phyloP scores from a whole-genome alignment of 1,140 invertebrate genomes.

The Lucilia sericata region DNA sequence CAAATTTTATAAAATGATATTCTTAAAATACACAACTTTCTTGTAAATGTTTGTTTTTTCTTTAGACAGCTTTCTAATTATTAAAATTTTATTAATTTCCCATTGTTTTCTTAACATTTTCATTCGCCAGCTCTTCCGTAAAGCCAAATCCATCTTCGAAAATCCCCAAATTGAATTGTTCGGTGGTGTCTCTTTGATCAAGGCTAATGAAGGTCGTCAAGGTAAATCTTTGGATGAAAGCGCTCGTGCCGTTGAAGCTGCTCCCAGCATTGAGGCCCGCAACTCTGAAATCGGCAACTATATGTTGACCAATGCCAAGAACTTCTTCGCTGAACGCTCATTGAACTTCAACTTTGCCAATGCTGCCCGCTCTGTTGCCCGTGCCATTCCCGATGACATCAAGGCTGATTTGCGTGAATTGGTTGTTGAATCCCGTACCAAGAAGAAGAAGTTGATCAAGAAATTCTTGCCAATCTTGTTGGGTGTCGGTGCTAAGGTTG shows the following conservation, averaged over 20 bases:
- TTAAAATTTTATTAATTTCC: too few relatives aligned
- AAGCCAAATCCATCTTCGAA: conserved; percentile 74
- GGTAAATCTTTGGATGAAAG: conserved; percentile 65
- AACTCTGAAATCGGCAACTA: conserved; percentile 74
- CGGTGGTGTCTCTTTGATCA: conserved; percentile 72
- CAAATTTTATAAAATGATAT: not conserved
- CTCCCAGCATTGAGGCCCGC: conserved; percentile 70
- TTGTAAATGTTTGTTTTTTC: not conserved
- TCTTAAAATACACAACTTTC: not conserved
- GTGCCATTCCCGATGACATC: conserved; percentile 70
- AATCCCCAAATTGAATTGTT: conserved; percentile 72
- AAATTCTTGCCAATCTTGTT: conserved; percentile 72
- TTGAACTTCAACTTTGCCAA: conserved; percentile 71
- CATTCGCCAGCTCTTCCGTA: conserved; percentile 70
- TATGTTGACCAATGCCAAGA: conserved; percentile 70
- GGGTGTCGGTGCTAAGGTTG: conserved; percentile 74
- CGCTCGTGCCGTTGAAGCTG: conserved; percentile 68
- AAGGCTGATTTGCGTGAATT: conserved; percentile 71
- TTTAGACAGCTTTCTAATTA: not conserved
- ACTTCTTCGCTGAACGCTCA: conserved; percentile 73
- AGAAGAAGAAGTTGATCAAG: conserved; percentile 74
- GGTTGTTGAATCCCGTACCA: conserved; percentile 74
- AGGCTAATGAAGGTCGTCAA: conserved; percentile 67
- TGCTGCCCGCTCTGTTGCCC: conserved; percentile 70
- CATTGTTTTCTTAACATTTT: too few relatives aligned